Conservation (phyloP, 2,797 vertebrate species). For the Oreortyx pictus region DNA sequence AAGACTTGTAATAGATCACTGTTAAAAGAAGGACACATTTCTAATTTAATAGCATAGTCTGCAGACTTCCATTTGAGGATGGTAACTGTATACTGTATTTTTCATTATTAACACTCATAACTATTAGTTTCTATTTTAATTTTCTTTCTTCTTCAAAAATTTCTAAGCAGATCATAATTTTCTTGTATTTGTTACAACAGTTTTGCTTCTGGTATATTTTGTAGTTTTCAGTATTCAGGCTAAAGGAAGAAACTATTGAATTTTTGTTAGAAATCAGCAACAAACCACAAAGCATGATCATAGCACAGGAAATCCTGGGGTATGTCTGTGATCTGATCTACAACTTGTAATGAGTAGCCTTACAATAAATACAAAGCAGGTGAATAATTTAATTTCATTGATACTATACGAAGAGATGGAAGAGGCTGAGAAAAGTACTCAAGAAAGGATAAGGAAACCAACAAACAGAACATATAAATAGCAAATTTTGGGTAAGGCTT, state of each 20-base stretch:
- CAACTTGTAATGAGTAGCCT: background rate
- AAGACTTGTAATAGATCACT: background rate
- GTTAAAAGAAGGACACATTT: background rate
- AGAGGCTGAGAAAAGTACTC: background rate
- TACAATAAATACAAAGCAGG: background rate
- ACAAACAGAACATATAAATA: background rate
- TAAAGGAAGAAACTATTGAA: background rate
- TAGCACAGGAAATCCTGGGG: background rate
- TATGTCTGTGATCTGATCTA: background rate
- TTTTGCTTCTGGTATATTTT: background rate
- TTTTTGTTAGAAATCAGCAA: background rate
- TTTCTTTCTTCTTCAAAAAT: background rate
- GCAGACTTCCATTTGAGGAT: background rate
- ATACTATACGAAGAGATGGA: background rate
- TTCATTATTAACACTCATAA: background rate
- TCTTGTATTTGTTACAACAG: background rate
- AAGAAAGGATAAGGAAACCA: background rate
- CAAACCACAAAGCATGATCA: background rate
- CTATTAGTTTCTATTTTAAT: background rate
- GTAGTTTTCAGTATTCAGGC: background rate
- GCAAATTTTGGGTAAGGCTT: background rate
- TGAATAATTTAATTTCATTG: background rate
- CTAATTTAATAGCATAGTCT: conserved; percentile 2
- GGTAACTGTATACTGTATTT: background rate
- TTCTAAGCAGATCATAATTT: background rate